Percentiles rank a stretch among this genome's conserved stretches.
These are phyloP conservation scores for Psilopogon haemacephalus DNA, from an alignment of 2,113 vertebrate genomes.

Conservation along the genomic window DNA sequence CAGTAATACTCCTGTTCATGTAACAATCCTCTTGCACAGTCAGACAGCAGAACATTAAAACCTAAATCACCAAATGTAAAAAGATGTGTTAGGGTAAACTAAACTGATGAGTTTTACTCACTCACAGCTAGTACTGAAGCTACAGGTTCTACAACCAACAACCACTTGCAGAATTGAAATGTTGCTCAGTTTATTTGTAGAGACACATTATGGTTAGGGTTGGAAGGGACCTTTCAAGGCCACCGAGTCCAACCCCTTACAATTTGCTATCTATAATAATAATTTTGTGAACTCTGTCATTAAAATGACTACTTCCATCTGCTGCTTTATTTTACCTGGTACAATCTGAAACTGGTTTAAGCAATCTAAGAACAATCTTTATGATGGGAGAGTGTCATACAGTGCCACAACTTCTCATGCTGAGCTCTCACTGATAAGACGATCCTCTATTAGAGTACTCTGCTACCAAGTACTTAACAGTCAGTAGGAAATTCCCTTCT, in stretches of 20 bases:
- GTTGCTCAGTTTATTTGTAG: neutral
- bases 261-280: neutral
- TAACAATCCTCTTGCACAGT: neutral
- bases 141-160: neutral
- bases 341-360: neutral
- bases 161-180: neutral
- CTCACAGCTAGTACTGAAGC: neutral
- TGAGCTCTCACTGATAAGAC: neutral
- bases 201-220: too few relatives aligned
- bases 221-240: too few relatives aligned
- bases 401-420: neutral
- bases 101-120: neutral
- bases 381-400: fast-evolving
- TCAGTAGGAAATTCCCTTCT: neutral
- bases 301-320: neutral
- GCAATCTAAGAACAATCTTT: neutral
- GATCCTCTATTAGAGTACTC: neutral
- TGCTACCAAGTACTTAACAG: neutral
- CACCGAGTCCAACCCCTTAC: too few relatives aligned
- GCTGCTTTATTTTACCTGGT: neutral
- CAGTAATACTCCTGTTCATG: neutral
- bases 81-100: neutral
- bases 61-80: neutral
- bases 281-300: neutral
- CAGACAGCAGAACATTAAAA: neutral